A percentile compares a stretch with the other conserved stretches of the same genome.
phyloP scores from a whole-genome alignment of 2,113 vertebrate genomes.

The Columba livia region DNA sequence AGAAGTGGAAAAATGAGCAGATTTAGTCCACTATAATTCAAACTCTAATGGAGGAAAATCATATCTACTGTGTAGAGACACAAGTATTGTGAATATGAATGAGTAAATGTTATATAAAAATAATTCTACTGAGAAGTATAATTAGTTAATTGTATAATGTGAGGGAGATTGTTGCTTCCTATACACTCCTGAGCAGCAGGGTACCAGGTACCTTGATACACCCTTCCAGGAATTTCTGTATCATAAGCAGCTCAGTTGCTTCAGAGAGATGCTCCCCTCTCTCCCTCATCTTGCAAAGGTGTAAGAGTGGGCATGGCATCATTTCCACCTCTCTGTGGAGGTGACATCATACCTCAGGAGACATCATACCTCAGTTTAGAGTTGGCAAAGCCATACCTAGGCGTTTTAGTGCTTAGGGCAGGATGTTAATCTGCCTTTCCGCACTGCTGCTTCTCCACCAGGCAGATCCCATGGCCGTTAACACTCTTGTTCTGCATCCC shows the following conservation, averaged over 20 bases:
- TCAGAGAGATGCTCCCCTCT: neutral
- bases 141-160: neutral
- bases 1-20: neutral
- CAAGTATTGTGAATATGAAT: slow-evolving; percentile 1
- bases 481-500: neutral
- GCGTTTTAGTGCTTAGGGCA: neutral
- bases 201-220: neutral
- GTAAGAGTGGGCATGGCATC: neutral
- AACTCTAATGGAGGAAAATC: neutral
- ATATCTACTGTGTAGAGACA: neutral
- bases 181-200: neutral
- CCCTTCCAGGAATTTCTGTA: neutral
- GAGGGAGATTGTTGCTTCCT: neutral
- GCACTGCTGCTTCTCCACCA: neutral
- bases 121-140: neutral
- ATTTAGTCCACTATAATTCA: neutral
- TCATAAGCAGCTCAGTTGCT: neutral
- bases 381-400: accelerated
- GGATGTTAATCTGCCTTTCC: neutral
- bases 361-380: neutral
- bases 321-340: neutral
- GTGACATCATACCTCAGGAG: neutral
- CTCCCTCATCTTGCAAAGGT: neutral
- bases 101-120: neutral
- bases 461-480: neutral